These are phyloP conservation scores for Chloroceryle aenea DNA, from an alignment of 2,113 vertebrate genomes.

Conservation along the genomic window DNA sequence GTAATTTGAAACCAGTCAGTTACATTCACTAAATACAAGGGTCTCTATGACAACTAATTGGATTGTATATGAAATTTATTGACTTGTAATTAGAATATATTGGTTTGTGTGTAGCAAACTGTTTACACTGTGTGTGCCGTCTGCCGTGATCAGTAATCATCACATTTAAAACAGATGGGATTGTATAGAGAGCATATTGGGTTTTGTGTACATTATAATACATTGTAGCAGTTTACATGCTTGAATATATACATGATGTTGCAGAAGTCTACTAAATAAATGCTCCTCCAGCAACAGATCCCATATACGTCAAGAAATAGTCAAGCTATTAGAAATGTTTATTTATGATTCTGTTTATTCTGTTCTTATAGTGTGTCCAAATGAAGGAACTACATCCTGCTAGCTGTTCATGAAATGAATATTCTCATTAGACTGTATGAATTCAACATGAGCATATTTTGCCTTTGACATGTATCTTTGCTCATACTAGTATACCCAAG, in stretches of 20 bases:
- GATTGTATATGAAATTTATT: constrained; percentile 47
- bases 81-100: constrained; percentile 41
- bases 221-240: not conserved
- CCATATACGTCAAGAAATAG: not conserved
- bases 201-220: not conserved
- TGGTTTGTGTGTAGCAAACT: not conserved
- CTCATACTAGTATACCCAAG: not conserved
- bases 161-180: constrained; percentile 31
- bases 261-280: constrained; percentile 14
- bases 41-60: constrained; percentile 41
- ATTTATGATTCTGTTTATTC: constrained; percentile 1
- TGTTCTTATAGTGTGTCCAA: not conserved
- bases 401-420: not conserved
- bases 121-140: not conserved
- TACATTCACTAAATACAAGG: not conserved
- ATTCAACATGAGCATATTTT: not conserved
- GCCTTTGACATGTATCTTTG: not conserved
- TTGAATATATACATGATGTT: not conserved
- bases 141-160: constrained; percentile 6
- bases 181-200: not conserved
- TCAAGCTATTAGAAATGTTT: not conserved
- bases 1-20: not conserved
- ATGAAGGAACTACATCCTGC: not conserved
- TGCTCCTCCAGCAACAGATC: not conserved
- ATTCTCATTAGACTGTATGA: not conserved